Evolutionary conservation across 1,140 invertebrate genomes (phyloP), one percentile per base, ranked within the genome.

Genomic region (Tetramorium parvispinum): DNA sequence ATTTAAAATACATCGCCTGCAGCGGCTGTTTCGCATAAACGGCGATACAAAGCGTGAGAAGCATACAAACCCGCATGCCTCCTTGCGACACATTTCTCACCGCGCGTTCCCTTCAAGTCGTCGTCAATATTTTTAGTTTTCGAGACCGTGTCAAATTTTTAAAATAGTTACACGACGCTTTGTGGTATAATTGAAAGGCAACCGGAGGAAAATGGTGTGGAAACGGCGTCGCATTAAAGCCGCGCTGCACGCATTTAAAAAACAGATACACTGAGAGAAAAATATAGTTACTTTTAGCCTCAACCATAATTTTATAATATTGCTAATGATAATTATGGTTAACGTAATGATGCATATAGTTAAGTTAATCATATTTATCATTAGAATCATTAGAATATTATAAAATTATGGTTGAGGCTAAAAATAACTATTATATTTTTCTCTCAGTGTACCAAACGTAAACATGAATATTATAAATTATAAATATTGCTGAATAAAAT

Each of bases 1-100:
- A 86, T 87, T 78, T 78, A 57, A 85, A 85, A 78, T 57, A 53
- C 59, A 55, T 61, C 51, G 76, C 57, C 40, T 63, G 55, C 59
- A 49, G 37, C 49, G 13, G 24, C 73, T 75, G 79, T 73, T 65
- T 77, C 57, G 53, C 88, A 21, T 32, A 40, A 57, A 68, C 21
- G 24, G 21, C 37, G 81, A 85, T 53, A 63, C 27, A 68, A 61
- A 63, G 13, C 32, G 46, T 43, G 61, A 76, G 57, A 78, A 78
- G 43, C 21, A 7, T 59, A 16, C 18, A 53, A 16, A 6, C 24
- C 46, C 27, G 21, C 27, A 11, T 43, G n/a, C 18, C 49, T 49
- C 18, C n/a, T 21, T 6, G 40, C 76, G 6, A 16, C 5, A 61
- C 1, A 24, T 76, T 43, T 59, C 24, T 63, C 24, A 46, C 11